Conservation (phyloP, 2,888 invertebrate species). For the Mayetiola destructor region DNA sequence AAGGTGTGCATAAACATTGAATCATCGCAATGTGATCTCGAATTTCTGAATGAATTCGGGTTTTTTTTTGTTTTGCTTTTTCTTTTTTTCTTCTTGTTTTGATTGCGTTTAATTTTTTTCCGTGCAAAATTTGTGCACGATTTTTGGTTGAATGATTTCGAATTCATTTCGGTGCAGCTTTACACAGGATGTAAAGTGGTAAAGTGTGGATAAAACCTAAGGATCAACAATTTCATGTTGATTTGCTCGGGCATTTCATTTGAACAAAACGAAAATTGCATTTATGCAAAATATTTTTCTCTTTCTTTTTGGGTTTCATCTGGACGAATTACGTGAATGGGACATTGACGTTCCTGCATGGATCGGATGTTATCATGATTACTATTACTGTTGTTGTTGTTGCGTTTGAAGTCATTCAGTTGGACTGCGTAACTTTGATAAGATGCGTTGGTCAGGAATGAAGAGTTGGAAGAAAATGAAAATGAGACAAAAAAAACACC, state of each 20-base stretch:
- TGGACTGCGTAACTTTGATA: background rate
- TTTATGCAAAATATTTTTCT: background rate
- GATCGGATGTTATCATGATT: background rate
- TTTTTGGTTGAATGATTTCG: too few relatives aligned
- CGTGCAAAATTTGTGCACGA: too few relatives aligned
- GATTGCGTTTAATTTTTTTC: too few relatives aligned
- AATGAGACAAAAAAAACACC: background rate
- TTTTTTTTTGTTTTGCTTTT: too few relatives aligned
- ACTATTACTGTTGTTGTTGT: background rate
- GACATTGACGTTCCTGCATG: background rate
- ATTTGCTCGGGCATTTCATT: too few relatives aligned
- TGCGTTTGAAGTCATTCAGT: background rate
- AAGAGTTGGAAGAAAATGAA: background rate
- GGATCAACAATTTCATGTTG: too few relatives aligned
- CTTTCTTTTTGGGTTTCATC: background rate
- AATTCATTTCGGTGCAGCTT: background rate
- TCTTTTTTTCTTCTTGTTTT: too few relatives aligned
- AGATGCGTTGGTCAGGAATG: background rate
- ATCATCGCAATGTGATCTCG: too few relatives aligned
- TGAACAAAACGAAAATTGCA: too few relatives aligned
- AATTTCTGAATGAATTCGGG: too few relatives aligned
- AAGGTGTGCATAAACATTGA: too few relatives aligned
- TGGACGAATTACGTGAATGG: background rate
- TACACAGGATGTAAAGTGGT: background rate
- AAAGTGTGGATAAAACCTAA: background rate